These are phyloP conservation scores for Eupithecia subfuscata DNA, from an alignment of 2,888 invertebrate species.

Conservation along the genomic window DNA sequence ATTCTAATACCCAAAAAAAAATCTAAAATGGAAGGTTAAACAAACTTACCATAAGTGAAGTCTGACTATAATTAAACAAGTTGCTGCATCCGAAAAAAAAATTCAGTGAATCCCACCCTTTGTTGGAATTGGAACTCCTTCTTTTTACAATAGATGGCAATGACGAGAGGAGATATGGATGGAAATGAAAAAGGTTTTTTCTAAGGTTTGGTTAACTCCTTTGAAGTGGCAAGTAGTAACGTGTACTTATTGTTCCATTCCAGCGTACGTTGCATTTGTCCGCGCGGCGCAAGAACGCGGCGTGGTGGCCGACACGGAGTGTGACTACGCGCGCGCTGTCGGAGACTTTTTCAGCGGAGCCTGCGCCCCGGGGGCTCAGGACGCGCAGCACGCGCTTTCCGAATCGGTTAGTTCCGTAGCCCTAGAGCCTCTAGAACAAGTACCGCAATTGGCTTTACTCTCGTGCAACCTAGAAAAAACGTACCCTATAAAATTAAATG, in stretches of 20 bases:
- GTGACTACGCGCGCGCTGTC: constrained; percentile 83
- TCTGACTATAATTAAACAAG: too few relatives aligned
- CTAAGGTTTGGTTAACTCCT: not conserved
- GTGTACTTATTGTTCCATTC: not conserved
- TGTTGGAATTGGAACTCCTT: too few relatives aligned
- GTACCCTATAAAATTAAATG: too few relatives aligned
- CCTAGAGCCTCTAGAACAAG: not conserved
- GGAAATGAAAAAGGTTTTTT: not conserved
- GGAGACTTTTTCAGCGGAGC: constrained; percentile 83
- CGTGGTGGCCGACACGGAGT: constrained; percentile 74
- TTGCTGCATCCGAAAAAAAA: too few relatives aligned
- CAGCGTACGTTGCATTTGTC: constrained; percentile 86
- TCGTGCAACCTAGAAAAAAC: too few relatives aligned
- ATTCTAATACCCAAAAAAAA: too few relatives aligned
- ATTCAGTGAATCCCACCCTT: too few relatives aligned
- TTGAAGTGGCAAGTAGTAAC: not conserved
- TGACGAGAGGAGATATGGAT: too few relatives aligned
- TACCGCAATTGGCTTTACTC: too few relatives aligned
- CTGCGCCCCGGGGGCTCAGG: constrained; percentile 86
- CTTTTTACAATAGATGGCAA: too few relatives aligned
- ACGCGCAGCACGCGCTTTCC: constrained; percentile 71
- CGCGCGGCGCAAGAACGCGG: constrained; percentile 78
- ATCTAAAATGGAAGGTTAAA: too few relatives aligned
- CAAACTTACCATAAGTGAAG: too few relatives aligned
- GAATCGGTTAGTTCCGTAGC: constrained; percentile 48